Evolutionary conservation across 1,140 invertebrate genomes (phyloP).

Genomic region (Drosophila ohnishii): DNA sequence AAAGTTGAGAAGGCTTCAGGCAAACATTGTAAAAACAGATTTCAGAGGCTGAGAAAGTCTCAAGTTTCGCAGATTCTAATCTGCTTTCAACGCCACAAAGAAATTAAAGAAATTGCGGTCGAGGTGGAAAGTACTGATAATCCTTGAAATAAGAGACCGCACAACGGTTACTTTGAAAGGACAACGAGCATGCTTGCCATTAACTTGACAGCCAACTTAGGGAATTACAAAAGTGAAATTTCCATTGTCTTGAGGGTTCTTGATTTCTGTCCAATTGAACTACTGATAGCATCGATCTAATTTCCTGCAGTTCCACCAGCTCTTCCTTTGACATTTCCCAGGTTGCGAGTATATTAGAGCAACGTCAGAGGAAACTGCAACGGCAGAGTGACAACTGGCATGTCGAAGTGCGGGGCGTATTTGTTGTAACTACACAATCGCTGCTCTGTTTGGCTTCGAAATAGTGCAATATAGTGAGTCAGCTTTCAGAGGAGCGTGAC

Average conservation of each 20-base stretch:
- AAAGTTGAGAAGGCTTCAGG: neutral
- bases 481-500: constrained; percentile 9
- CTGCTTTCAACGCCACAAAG: constrained; percentile 1
- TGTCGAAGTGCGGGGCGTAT: neutral
- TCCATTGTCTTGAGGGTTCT: neutral
- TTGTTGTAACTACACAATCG: neutral
- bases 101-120: constrained; percentile 2
- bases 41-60: constrained; percentile 5
- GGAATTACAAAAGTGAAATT: neutral
- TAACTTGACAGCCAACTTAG: neutral
- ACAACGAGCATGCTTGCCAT: constrained; percentile 16
- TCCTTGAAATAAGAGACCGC: neutral
- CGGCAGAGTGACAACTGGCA: constrained; percentile 13
- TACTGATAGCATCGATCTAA: neutral
- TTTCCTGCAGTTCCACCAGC: neutral
- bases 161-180: constrained; percentile 29
- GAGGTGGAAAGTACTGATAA: constrained; percentile 17
- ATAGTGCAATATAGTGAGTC: constrained; percentile 23
- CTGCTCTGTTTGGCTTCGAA: neutral
- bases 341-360: neutral
- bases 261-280: neutral
- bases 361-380: constrained; percentile 22
- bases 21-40: neutral
- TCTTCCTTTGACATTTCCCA: neutral
- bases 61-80: constrained; percentile 16